Evolutionary conservation across 2,797 vertebrate species (phyloP), one percentile per base, ranked within the genome.

Genomic region (Cottoperca gobio): DNA sequence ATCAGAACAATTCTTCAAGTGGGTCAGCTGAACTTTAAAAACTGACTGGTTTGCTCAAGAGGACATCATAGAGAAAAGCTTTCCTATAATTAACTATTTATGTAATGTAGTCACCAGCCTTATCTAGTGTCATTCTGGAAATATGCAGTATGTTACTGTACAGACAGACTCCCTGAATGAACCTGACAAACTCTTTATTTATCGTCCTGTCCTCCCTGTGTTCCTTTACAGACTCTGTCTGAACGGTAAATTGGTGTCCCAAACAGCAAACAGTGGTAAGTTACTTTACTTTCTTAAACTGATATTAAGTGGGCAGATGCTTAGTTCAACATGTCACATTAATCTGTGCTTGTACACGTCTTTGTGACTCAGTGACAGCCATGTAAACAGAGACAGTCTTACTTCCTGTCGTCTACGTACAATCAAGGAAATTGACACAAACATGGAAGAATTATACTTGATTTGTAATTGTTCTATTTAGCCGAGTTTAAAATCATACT

Each of bases 81-180:
- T 95, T 95, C 93, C 93, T 93, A 88, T 94, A 94, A 95, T 94
- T 93, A 95, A 89, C 84, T 83, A 94, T 95, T 95, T 95, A 94
- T 96, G 91, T 95, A 94, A 95, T 95, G 94, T 96, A 95, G 94
- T 95, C 94, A 95, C 93, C 94, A 95, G 95, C 94, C 93, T 94
- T 94, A 94, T 95, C 78, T 95, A 95, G 94, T 84, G 89, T 95
- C 90, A 94, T 92, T 93, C 94, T 95, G 93, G 93, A 94, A 94
- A 91, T 95, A 94, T 95, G 95, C 95, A 95, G 95, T 95, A 94
- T 94, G 95, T 96, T 95, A 95, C 95, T 97, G 95, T 96, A 95
- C 94, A 94, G 95, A 95, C 95, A 95, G 95, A n/a, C n/a, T n/a
- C n/a, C n/a, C n/a, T n/a, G n/a, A n/a, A n/a, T n/a, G n/a, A n/a